Evolutionary conservation across 2,888 invertebrate genomes (phyloP), one percentile per base, ranked within the genome.

Genomic region (Ypsolopha scabrella): DNA sequence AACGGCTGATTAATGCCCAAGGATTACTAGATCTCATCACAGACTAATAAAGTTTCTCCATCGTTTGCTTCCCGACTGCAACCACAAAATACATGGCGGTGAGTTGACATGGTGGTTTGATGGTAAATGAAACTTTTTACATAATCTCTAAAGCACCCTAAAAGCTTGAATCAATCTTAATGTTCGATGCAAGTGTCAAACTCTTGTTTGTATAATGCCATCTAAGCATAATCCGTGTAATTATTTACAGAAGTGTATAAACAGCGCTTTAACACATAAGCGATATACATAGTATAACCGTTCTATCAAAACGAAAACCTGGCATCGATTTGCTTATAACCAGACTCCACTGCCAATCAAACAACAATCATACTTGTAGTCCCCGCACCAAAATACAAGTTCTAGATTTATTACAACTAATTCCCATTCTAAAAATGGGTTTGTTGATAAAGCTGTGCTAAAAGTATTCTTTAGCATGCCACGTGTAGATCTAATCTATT

Each of bases 391-490:
- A 24, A 43, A 14, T 11, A 14, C 9, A 14, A 13, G 8, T 14
- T 13, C 59, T 53, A 57, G 55, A 54, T 43, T 24, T 36, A 55
- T 61, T 59, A n/a, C 64, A 61, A 63, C 62, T 64, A 67, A 56
- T 48, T 50, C 41, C 59, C 63, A 67, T 65, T 73, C 71, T 71
- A 72, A 59, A 58, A 65, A 69, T 65, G 66, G 63, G 69, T 69
- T 45, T 46, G 46, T 54, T 37, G 8, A 38, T 33, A 43, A 62
- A 58, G 57, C 55, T 65, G 73, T 73, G 72, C 71, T 65, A 61
- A 64, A 68, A 64, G 62, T 67, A 65, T 57, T 33, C 33, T 47
- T 52, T 54, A 62, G 62, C 79, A 78, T 77, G 80, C 80, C 71
- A 67, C 63, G 67, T 70, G 70, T 67, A 59, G 62, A 61, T 62